Conservation (phyloP, 1,140 invertebrate genomes). For the Olivierus martensii region DNA sequence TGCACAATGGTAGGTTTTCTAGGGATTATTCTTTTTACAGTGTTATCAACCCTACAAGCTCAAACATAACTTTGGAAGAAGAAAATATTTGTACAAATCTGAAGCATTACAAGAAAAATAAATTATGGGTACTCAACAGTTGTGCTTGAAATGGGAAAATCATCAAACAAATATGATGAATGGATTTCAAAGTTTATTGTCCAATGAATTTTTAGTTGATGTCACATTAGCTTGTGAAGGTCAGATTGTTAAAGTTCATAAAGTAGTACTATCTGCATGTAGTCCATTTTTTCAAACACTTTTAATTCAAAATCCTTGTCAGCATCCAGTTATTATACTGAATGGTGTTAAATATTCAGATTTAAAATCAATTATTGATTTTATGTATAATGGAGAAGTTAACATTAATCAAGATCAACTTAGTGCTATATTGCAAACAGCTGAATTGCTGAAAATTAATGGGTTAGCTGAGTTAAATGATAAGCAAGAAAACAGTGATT, state of each 20-base stretch:
- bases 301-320: slow-evolving; percentile 71
- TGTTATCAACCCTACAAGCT: too few relatives aligned
- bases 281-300: slow-evolving; percentile 88
- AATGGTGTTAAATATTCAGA: slow-evolving; percentile 85
- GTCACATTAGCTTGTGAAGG: slow-evolving; percentile 85
- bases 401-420: slow-evolving; percentile 85
- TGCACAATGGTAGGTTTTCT: too few relatives aligned
- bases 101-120: too few relatives aligned
- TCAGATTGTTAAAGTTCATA: slow-evolving; percentile 78
- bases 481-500: slow-evolving; percentile 27
- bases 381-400: slow-evolving; percentile 87
- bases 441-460: slow-evolving; percentile 81
- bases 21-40: too few relatives aligned
- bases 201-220: slow-evolving; percentile 80
- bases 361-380: slow-evolving; percentile 79
- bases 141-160: slow-evolving; percentile 86
- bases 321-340: slow-evolving; percentile 79
- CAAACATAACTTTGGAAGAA: too few relatives aligned
- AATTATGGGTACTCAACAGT: slow-evolving; percentile 75
- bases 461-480: slow-evolving; percentile 71
- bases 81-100: too few relatives aligned
- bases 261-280: slow-evolving; percentile 84
- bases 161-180: slow-evolving; percentile 80
- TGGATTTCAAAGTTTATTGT: slow-evolving; percentile 76
- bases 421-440: slow-evolving; percentile 70